Evolutionary conservation across 2,888 invertebrate species (phyloP).

Genomic region (Eristalis arbustorum): DNA sequence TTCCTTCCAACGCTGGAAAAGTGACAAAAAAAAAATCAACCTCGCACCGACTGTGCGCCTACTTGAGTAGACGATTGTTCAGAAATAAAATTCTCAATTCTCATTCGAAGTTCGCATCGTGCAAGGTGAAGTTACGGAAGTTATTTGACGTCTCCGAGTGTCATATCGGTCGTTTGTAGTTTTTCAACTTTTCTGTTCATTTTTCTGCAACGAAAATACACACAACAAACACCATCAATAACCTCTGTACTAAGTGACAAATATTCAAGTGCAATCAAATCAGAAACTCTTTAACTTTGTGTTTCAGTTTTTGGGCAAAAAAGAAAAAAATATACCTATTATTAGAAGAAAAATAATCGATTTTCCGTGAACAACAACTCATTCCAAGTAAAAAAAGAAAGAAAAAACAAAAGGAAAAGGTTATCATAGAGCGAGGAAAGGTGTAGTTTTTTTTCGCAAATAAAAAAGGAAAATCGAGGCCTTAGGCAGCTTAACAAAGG

Average conservation of each 20-base stretch:
- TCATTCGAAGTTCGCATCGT: conserved; percentile 66
- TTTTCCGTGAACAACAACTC: conserved; percentile 65
- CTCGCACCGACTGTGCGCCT: background rate
- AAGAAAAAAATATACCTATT: conserved; percentile 15
- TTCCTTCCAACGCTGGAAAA: background rate
- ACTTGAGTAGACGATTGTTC: background rate
- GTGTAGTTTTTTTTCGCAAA: conserved; percentile 11
- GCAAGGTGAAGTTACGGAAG: conserved; percentile 46
- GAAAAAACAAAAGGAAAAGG: conserved; percentile 6
- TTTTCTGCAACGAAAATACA: background rate
- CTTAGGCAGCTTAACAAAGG: background rate
- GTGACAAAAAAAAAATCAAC: background rate
- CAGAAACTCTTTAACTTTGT: background rate
- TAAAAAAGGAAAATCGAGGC: background rate
- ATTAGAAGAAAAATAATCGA: conserved; percentile 59
- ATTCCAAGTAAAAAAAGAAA: conserved; percentile 23
- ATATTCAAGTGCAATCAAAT: background rate
- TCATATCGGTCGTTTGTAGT: conserved; percentile 56
- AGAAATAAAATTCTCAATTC: conserved; percentile 13
- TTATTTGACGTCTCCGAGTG: conserved; percentile 41
- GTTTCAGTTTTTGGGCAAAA: background rate
- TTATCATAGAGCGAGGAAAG: background rate
- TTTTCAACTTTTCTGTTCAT: conserved; percentile 41
- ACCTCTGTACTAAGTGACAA: background rate
- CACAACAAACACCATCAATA: background rate